phyloP scores from a whole-genome alignment of 2,113 vertebrate genomes.

The Taxidea taxus region DNA sequence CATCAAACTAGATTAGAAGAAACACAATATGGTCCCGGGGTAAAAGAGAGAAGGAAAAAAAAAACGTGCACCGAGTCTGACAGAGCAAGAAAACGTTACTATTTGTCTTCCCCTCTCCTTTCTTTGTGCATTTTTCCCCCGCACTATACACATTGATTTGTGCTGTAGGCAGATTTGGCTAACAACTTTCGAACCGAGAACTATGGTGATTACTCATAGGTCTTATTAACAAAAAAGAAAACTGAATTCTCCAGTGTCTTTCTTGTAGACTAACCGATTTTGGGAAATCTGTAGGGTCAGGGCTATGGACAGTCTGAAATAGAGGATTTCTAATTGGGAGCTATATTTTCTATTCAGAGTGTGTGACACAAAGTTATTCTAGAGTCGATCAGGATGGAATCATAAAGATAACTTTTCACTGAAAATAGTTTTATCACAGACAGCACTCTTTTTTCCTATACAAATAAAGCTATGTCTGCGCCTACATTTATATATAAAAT shows the following conservation, averaged over 20 bases:
- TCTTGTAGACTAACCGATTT: constrained; percentile 61
- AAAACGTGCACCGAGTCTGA: background rate
- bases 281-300: constrained; percentile 62
- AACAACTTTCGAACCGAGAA: constrained; percentile 76
- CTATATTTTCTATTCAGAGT: background rate
- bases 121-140: background rate
- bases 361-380: background rate
- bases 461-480: constrained; percentile 25
- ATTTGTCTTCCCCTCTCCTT: background rate
- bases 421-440: constrained; percentile 66
- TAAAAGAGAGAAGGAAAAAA: background rate
- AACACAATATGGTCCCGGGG: background rate
- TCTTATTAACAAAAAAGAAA: constrained; percentile 61
- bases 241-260: constrained; percentile 46
- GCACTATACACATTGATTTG: constrained; percentile 5
- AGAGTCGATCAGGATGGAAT: background rate
- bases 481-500: background rate
- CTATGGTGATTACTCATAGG: constrained; percentile 63
- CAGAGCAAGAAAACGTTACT: background rate
- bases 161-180: constrained; percentile 73
- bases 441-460: constrained; percentile 19
- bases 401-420: constrained; percentile 40
- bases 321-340: background rate
- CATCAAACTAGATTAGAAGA: background rate
- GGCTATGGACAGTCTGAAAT: background rate